Evolutionary conservation across 2,888 invertebrate species (phyloP), one percentile per base, ranked within the genome.

Genomic region (Mythimna ferrago): DNA sequence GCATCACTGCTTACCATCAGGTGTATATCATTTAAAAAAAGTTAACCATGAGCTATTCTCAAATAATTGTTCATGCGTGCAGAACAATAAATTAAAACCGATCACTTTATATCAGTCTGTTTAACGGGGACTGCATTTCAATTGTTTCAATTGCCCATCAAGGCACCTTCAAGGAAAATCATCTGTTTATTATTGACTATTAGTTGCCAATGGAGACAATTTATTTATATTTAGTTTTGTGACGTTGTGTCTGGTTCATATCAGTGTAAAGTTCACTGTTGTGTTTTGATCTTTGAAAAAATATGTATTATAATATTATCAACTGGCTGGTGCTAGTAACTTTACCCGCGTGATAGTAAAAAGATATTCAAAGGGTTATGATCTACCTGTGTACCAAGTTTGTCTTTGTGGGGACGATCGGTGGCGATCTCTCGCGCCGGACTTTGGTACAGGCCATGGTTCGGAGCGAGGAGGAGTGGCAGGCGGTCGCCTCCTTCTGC

Each of bases 91-190:
- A 73, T 75, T 38, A 19, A 44, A 62, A n/a, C 69, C 21, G 74
- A 57, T 56, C 69, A 0, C 16, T 14, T n/a, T 53, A 26, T 58
- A 60, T 63, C 21, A 73, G 21, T 35, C 32, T 35, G n/a, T 74
- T 58, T 35, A 66, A 51, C 51, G 32, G 38, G 14, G 58, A 71
- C 58, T 73, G 66, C 73, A 77, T 26, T 72, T 76, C 76, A 84
- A 84, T 84, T 82, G 84, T 66, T 71, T 75, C 53, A 84, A 84
- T 84, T 84, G 82, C 21, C 16, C 21, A 62, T 62, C 74, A 82
- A 71, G 72, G 67, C 54, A 68, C 41, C 60, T 63, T 77, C 73
- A 63, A 84, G 74, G 82, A 70, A 81, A 78, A 69, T 64, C 62
- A 67, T 66, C 1, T 53, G 58, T 78, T 66, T 78, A 41, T 76